phyloP scores from a whole-genome alignment of 2,888 invertebrate species.

The Ectropis crepuscularia region DNA sequence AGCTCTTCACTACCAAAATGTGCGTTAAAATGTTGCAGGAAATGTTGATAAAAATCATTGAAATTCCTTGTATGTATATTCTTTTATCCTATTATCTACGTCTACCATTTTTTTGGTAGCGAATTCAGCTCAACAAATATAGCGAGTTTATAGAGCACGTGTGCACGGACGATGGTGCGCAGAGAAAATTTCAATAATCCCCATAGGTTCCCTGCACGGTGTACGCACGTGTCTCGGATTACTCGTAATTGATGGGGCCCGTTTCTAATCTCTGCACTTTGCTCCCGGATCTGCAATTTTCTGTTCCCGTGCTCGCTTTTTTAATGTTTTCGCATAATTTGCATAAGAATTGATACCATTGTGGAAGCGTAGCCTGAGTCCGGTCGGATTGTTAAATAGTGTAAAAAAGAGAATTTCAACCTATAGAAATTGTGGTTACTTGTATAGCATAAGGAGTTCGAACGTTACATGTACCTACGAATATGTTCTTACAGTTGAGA shows the following conservation, averaged over 20 bases:
- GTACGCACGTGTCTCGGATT: slow-evolving; percentile 79
- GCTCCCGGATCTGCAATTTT: slow-evolving; percentile 50
- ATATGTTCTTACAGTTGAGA: too few species aligned
- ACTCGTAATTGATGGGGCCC: slow-evolving; percentile 79
- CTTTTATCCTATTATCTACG: slow-evolving; percentile 11
- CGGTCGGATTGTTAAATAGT: background rate
- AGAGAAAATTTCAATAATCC: slow-evolving; percentile 78
- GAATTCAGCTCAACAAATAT: slow-evolving; percentile 36
- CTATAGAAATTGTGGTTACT: too few species aligned
- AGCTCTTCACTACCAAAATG: too few species aligned
- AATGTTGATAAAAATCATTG: too few species aligned
- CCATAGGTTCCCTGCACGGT: slow-evolving; percentile 71
- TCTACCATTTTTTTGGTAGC: slow-evolving; percentile 20
- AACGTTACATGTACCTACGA: too few species aligned
- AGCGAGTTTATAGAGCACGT: slow-evolving; percentile 42
- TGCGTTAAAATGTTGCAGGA: too few species aligned
- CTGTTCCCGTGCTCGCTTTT: slow-evolving; percentile 8
- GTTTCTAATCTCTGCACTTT: slow-evolving; percentile 81
- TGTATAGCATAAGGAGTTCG: too few species aligned
- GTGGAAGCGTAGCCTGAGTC: background rate
- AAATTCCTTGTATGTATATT: too few species aligned
- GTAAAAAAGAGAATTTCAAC: too few species aligned
- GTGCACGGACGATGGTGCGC: slow-evolving; percentile 48
- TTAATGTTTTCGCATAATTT: slow-evolving; percentile 16
- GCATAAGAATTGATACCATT: slow-evolving; percentile 7